Evolutionary conservation across 2,888 invertebrate genomes (phyloP).

Genomic region (Drosophila macrospina): DNA sequence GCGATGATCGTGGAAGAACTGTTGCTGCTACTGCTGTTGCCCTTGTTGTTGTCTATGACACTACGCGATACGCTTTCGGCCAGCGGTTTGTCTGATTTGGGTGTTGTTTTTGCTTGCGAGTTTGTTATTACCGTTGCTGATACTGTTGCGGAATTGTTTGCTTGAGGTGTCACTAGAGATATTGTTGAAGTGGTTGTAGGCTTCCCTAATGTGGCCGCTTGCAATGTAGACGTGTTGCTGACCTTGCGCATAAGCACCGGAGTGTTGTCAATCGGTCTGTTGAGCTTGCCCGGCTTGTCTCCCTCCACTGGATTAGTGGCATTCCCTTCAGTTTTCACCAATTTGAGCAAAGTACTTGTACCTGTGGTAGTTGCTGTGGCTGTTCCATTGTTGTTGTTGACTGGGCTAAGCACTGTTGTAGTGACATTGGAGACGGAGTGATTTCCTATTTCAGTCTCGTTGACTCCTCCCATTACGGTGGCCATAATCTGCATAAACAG

Average conservation of each 20-base stretch:
- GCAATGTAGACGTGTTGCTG: constrained; percentile 22
- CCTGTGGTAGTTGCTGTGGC: background rate
- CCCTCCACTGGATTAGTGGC: background rate
- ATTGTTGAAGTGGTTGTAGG: constrained; percentile 5
- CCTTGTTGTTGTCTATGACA: constrained; percentile 6
- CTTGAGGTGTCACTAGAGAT: constrained; percentile 1
- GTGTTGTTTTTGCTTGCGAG: constrained; percentile 21
- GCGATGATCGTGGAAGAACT: constrained; percentile 8
- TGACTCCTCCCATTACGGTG: background rate
- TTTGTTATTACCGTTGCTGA: constrained; percentile 19
- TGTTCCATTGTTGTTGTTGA: constrained; percentile 11
- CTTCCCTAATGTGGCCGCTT: background rate
- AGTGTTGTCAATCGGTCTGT: background rate
- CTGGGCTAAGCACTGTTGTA: constrained; percentile 13
- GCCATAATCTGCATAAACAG: constrained; percentile 36
- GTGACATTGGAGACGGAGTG: background rate
- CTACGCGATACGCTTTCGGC: constrained; percentile 28
- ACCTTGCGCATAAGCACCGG: constrained; percentile 27
- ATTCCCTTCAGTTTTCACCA: background rate
- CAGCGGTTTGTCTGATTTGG: constrained; percentile 20
- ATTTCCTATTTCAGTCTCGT: constrained; percentile 8
- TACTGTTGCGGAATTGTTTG: background rate
- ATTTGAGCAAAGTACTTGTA: background rate
- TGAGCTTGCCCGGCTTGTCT: constrained; percentile 2
- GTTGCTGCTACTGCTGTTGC: constrained; percentile 5